Evolutionary conservation across 2,113 vertebrate genomes (phyloP).

Genomic region (Hippocampus guttulatus): DNA sequence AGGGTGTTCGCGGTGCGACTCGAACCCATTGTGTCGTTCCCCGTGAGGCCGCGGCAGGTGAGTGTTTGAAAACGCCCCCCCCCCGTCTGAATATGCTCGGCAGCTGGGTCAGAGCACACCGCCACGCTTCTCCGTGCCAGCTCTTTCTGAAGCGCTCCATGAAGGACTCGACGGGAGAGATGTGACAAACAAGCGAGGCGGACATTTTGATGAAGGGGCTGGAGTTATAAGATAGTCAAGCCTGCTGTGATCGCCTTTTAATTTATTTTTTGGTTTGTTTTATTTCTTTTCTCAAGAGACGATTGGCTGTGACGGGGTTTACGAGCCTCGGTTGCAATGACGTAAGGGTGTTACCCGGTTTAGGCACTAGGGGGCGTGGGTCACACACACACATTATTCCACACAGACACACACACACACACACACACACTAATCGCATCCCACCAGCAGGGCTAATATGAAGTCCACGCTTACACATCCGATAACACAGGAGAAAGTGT

Average conservation of each 20-base stretch:
- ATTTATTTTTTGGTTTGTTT: constrained; percentile 10
- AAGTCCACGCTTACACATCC: constrained; percentile 53
- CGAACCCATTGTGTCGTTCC: constrained; percentile 43
- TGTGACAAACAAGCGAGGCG: constrained; percentile 26
- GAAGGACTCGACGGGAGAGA: constrained; percentile 35
- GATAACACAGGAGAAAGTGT: constrained; percentile 54
- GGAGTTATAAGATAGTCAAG: constrained; percentile 28
- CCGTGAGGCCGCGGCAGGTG: constrained; percentile 45
- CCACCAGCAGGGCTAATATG: constrained; percentile 56
- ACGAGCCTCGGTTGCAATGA: constrained; percentile 49
- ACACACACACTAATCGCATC: constrained; percentile 40
- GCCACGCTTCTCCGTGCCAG: constrained; percentile 32
- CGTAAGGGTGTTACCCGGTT: constrained; percentile 60
- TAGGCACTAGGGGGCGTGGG: constrained; percentile 67
- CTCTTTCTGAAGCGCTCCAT: constrained; percentile 37
- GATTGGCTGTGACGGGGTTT: constrained; percentile 25
- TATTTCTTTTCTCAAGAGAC: constrained; percentile 5
- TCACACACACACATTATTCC: constrained; percentile 33
- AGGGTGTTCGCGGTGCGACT: constrained; percentile 23
- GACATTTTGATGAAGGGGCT: constrained; percentile 15
- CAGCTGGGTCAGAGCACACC: constrained; percentile 50
- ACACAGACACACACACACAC: constrained; percentile 2
- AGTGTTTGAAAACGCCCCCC: constrained; percentile 52
- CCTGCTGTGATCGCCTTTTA: constrained; percentile 33
- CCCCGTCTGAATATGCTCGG: constrained; percentile 43